Percentiles rank a stretch among this genome's conserved stretches.
These are phyloP conservation scores for Melieria picta DNA, from an alignment of 2,888 invertebrate species.

Conservation along the genomic window DNA sequence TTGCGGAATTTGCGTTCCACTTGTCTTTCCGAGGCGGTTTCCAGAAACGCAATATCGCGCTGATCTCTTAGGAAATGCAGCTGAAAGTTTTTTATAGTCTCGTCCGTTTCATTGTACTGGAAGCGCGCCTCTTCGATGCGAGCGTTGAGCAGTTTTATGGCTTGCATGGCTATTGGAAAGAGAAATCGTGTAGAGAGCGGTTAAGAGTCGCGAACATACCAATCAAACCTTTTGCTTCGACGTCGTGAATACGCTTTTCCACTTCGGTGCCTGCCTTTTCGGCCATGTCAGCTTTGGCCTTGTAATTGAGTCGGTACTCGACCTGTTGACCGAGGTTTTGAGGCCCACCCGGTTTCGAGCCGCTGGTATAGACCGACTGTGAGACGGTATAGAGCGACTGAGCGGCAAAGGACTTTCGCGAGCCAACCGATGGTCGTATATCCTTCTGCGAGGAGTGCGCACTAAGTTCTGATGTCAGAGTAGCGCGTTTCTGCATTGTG, in stretches of 20 bases:
- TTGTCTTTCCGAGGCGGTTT: slow-evolving; percentile 57
- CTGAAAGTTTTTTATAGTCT: slow-evolving; percentile 66
- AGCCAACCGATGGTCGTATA: slow-evolving; percentile 44
- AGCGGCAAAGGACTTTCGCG: slow-evolving; percentile 45
- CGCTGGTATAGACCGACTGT: slow-evolving; percentile 37
- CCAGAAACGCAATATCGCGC: slow-evolving; percentile 52
- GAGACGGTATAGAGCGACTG: slow-evolving; percentile 40
- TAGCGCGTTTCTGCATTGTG: slow-evolving; percentile 19
- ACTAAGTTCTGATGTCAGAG: slow-evolving; percentile 15
- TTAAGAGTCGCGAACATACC: background rate
- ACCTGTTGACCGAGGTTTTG: slow-evolving; percentile 10
- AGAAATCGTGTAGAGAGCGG: background rate
- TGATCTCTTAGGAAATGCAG: slow-evolving; percentile 55
- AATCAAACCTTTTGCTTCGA: slow-evolving; percentile 49
- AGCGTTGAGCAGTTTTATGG: slow-evolving; percentile 62
- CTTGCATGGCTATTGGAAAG: slow-evolving; percentile 48
- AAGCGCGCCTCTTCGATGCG: slow-evolving; percentile 68
- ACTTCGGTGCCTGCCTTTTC: slow-evolving; percentile 58
- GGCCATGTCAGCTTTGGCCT: slow-evolving; percentile 59
- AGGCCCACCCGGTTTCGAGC: slow-evolving; percentile 39
- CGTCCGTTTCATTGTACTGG: slow-evolving; percentile 66
- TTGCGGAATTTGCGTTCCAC: slow-evolving; percentile 61
- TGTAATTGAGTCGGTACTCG: slow-evolving; percentile 57
- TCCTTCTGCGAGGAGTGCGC: slow-evolving; percentile 30
- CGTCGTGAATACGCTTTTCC: slow-evolving; percentile 50